Base-by-base conservation (phyloP, 64 coral and sea anemone species). In the Anthopleura sola region DNA sequence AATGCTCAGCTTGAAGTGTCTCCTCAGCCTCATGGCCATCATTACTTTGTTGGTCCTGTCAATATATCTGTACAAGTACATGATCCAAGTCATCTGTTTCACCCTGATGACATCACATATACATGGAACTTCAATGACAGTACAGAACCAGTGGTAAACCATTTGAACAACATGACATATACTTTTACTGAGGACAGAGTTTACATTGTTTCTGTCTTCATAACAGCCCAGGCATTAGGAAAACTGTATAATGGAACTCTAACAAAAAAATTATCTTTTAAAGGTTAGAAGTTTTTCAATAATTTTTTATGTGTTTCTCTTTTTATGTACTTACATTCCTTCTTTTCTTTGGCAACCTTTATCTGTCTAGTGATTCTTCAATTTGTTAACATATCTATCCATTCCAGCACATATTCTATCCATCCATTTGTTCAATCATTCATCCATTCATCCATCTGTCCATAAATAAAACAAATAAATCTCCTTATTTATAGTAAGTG, bases 41-140 rank as follows among this genome's bases (percentile, higher is more conserved):
- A 23, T 23, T 24, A 79, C 37, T 79, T 47, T 18, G 50, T 83
- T 83, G 82, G 82, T 36, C 82, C 82, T 36, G 87, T 89, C 3
- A 49, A 62, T 76, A 44, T 89, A 3, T 60, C 37, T 47, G 80
- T 89, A 34, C 81, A 5, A 3, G 38, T 89, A 14, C 58, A 83
- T 49, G 81, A 83, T 48, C 82, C 82, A 28, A 83, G 82, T 56
- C 82, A 83, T 53, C 6, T 83, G 17, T 86, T 86, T 77, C 0
- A 36, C 29, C 76, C 55, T 10, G 4, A 49, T 9, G 26, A 54
- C 15, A 49, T 83, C 18, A 50, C 17, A 16, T 89, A 36, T 34
- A 13, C n/a, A 26, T 89, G 87, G 87, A 12, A 74, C 29, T 89
- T 89, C 44, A 58, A 78, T 74, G 87, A 89, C 50, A 39, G 87